A percentile compares a stretch with the other conserved stretches of the same genome.
Conservation (phyloP, 1,140 invertebrate species). For the Cotesia glomerata region DNA sequence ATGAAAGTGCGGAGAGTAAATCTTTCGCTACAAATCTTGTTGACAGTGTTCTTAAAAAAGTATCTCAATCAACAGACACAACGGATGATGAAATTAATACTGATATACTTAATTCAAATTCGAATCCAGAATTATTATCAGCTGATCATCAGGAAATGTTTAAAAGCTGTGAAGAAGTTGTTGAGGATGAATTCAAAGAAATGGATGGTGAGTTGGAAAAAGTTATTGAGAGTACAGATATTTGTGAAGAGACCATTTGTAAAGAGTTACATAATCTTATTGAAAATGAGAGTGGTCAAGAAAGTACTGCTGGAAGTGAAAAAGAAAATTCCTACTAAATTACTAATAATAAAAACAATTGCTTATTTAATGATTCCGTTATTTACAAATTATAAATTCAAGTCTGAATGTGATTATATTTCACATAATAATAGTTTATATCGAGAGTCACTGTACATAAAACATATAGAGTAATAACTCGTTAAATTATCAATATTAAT, state of each 20-base stretch:
- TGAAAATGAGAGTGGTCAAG: constrained; percentile 42
- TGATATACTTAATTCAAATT: constrained; percentile 58
- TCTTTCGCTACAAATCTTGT: constrained; percentile 46
- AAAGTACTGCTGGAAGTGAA: constrained; percentile 17
- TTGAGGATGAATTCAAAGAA: constrained; percentile 49
- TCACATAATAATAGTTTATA: background rate
- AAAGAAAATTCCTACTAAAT: constrained; percentile 1
- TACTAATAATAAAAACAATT: background rate
- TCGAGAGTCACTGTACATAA: background rate
- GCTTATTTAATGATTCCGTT: background rate
- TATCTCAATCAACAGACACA: constrained; percentile 55
- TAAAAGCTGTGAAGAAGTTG: constrained; percentile 54
- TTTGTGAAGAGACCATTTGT: constrained; percentile 54
- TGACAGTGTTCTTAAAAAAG: constrained; percentile 51
- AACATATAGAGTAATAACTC: background rate
- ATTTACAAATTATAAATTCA: background rate
- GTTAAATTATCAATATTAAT: constrained; percentile 7
- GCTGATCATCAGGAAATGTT: constrained; percentile 55
- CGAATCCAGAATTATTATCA: constrained; percentile 47
- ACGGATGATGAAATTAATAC: constrained; percentile 59
- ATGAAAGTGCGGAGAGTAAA: constrained; percentile 54
- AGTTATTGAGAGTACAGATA: constrained; percentile 47
- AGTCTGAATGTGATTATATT: background rate
- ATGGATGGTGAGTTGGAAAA: constrained; percentile 44
- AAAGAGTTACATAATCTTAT: constrained; percentile 55